Evolutionary conservation across 1,140 invertebrate species (phyloP), one percentile per base, ranked within the genome.

Genomic region (Drosophila lacteicornis): DNA sequence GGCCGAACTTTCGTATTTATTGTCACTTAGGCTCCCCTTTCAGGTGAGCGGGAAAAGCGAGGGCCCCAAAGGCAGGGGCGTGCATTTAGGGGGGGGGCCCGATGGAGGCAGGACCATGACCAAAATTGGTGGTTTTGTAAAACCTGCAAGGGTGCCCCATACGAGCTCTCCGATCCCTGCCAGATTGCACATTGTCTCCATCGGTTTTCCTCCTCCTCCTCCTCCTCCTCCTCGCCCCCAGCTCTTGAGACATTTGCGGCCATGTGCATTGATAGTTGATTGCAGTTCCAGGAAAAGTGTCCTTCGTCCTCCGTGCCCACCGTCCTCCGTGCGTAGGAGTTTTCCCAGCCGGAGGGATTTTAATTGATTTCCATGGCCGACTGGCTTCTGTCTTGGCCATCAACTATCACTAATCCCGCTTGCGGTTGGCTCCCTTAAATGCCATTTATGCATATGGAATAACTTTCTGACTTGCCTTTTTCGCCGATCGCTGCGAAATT

Each of bases 331-430:
- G 58, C 17, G 51, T 51, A 55, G 65, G 65, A 85, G 75, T 75
- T 73, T 69, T 79, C 66, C 82, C 70, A 79, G 85, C 73, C 79
- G 53, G 45, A 74, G 65, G 75, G 75, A 92, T 92, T 92, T 92
- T 92, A 92, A 92, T 92, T 92, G 91, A 92, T 92, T 92, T 92
- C 75, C 82, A 83, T 91, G 91, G 85, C 60, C 79, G 78, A 91
- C 75, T 92, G 90, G 82, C 75, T 76, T 84, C 68, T 91, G 73
- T 91, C 80, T 81, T 73, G 75, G 80, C 73, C 78, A 86, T 80
- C 80, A 88, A 51, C 51, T 30, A 73, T 60, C 70, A 59, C 68
- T 27, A 53, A 51, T 36, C 38, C 67, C 45, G 66, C 69, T 38
- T 71, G 67, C 49, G 69, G 67, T 73, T 22, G 27, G 42, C 33